Evolutionary conservation across 1,140 invertebrate species (phyloP), one percentile per base, ranked within the genome.

Genomic region (Achroia grisella): DNA sequence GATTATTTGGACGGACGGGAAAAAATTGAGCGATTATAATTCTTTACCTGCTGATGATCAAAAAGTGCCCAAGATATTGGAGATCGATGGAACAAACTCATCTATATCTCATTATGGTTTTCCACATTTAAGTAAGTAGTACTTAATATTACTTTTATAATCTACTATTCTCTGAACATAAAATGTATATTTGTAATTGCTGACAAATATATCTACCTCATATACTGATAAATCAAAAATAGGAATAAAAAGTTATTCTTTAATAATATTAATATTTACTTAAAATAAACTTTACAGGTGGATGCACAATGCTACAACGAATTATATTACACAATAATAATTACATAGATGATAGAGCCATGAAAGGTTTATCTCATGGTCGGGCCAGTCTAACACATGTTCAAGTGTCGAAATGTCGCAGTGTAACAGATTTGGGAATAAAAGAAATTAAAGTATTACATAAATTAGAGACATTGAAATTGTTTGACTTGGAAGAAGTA

Each of bases 21-120:
- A 80, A 28, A 89, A 77, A 68, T 53, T 91, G 0, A 73, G 56
- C 15, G 91, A 96, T 84, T 96, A 95, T 58, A 93, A 95, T 78
- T 48, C 66, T 36, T 74, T 96, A 43, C 90, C 92, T 13, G 51
- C 74, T 12, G 85, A 88, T 57, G 44, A 62, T 14, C 13, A 51
- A 34, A 14, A 34, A 39, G 61, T 70, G 1, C 61, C 68, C 30
- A 60, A 69, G 47, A 73, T 88, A 61, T 76, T 91, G 69, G 91
- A 90, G 77, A 90, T 96, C 52, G 91, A 95, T 88, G 94, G 90
- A 4, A 89, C 91, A 10, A 88, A 93, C 59, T 91, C 94, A 27
- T 90, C 90, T 39, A 91, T 96, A 48, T 94, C 91, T 83, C 86
- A 91, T 71, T 86, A 91, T 76, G 95, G 94, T 49, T 96, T 96